These are phyloP conservation scores for Scelioninae gen. 2 DNA, from an alignment of 2,888 invertebrate species.

Conservation along the genomic window DNA sequence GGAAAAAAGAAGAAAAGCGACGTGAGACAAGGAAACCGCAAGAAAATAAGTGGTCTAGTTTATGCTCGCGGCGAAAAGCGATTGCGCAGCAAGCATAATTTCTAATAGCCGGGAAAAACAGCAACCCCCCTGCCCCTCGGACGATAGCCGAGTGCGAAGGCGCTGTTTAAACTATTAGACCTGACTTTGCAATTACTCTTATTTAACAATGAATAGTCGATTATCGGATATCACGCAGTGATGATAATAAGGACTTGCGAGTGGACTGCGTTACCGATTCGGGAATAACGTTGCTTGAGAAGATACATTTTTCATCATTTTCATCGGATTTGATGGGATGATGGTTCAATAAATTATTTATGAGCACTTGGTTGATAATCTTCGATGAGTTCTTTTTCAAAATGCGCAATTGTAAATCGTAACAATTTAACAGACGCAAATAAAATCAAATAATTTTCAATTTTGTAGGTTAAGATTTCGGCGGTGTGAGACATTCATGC, in stretches of 20 bases:
- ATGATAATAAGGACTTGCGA: background rate
- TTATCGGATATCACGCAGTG: background rate
- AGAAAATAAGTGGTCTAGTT: conserved; percentile 28
- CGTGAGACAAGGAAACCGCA: background rate
- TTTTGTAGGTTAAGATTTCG: too few relatives aligned
- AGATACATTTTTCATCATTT: too few relatives aligned
- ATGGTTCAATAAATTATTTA: too few relatives aligned
- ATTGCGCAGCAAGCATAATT: conserved; percentile 28
- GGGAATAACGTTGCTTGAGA: conserved; percentile 2
- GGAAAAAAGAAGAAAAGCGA: background rate
- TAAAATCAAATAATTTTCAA: too few relatives aligned
- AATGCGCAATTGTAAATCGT: too few relatives aligned
- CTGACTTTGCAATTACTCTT: conserved; percentile 26
- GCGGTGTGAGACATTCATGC: too few relatives aligned
- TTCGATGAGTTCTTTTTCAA: too few relatives aligned
- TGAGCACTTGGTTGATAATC: too few relatives aligned
- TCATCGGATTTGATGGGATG: too few relatives aligned
- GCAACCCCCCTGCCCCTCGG: too few relatives aligned
- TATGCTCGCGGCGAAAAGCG: conserved; percentile 21
- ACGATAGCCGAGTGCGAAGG: background rate
- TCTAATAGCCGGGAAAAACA: conserved; percentile 15
- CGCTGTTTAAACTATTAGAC: conserved; percentile 24
- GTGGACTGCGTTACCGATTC: conserved; percentile 3
- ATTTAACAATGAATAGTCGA: conserved; percentile 25
- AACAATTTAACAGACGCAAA: too few relatives aligned